Percentiles rank a stretch among this genome's conserved stretches.
These are phyloP conservation scores for Eospalax fontanierii DNA, from an alignment of 2,797 vertebrate species.

Conservation along the genomic window DNA sequence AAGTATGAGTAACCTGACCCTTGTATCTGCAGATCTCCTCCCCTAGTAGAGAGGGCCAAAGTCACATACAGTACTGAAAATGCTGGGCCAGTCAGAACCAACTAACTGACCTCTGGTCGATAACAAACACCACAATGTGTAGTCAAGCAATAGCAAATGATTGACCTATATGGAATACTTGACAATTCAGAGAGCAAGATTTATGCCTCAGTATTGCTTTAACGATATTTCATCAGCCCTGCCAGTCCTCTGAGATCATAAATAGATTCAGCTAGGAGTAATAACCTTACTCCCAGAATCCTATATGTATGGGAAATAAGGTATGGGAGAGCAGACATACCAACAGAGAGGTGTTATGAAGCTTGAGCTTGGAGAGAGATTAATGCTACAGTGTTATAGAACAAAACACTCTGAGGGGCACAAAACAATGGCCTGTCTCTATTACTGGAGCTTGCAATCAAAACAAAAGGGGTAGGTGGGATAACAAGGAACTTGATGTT, in stretches of 20 bases:
- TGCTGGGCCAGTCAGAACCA: not conserved
- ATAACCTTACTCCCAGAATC: constrained; percentile 69
- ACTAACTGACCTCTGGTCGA: constrained; percentile 5
- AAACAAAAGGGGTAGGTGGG: not conserved
- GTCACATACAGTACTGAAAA: not conserved
- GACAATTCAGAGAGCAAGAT: constrained; percentile 34
- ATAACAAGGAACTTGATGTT: not conserved
- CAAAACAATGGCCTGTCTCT: constrained; percentile 5
- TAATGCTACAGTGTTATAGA: not conserved
- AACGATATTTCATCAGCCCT: constrained; percentile 66
- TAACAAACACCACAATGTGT: not conserved
- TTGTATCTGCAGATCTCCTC: not conserved
- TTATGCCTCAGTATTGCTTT: constrained; percentile 62
- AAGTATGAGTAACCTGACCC: constrained; percentile 5
- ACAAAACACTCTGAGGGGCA: constrained; percentile 17
- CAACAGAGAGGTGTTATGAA: constrained; percentile 16
- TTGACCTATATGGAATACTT: not conserved
- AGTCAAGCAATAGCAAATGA: constrained; percentile 58
- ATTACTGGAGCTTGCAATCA: constrained; percentile 48
- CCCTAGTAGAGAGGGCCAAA: not conserved
- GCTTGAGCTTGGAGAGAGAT: constrained; percentile 45
- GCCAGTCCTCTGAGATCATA: constrained; percentile 49
- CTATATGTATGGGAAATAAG: not conserved
- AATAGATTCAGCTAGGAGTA: constrained; percentile 56
- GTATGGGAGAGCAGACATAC: constrained; percentile 30